These are phyloP conservation scores for Lethenteron reissneri DNA, from an alignment of 2,113 vertebrate genomes.

Conservation along the genomic window DNA sequence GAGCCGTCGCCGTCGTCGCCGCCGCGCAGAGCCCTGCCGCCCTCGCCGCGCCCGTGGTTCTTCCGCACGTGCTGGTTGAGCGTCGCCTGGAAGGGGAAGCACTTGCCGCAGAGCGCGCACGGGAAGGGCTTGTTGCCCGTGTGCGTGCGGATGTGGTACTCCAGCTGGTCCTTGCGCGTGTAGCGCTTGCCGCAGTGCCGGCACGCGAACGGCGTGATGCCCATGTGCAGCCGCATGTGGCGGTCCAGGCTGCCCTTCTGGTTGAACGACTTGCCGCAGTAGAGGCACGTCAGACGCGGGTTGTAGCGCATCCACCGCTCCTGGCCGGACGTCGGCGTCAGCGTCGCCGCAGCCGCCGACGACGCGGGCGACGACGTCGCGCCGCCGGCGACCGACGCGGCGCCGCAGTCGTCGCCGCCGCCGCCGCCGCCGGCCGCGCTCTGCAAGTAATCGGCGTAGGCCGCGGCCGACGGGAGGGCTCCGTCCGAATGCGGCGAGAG, in stretches of 20 bases:
- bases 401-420: too few relatives aligned
- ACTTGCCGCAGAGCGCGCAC: conserved; percentile 87
- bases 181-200: conserved; percentile 99
- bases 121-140: conserved; percentile 97
- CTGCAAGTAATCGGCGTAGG: too few relatives aligned
- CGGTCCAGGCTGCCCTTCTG: conserved; percentile 96
- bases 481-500: too few relatives aligned
- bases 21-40: too few relatives aligned
- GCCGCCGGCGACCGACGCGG: too few relatives aligned
- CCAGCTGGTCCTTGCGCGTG: conserved; percentile 93
- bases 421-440: too few relatives aligned
- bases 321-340: too few relatives aligned
- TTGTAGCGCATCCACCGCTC: conserved; percentile 79
- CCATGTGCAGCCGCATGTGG: conserved; percentile 97
- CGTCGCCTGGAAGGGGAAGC: conserved; percentile 98
- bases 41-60: conserved; percentile 64
- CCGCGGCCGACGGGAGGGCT: too few relatives aligned
- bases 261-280: conserved; percentile 99
- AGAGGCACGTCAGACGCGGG: conserved; percentile 85
- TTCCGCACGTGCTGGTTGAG: conserved; percentile 99
- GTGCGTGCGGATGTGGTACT: conserved; percentile 98
- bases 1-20: too few relatives aligned
- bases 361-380: too few relatives aligned
- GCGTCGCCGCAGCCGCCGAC: too few relatives aligned
- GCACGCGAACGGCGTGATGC: conserved; percentile 89